A percentile compares a stretch with the other conserved stretches of the same genome.
Conservation (phyloP, 2,797 vertebrate species). For the Sorex maritimensis region DNA sequence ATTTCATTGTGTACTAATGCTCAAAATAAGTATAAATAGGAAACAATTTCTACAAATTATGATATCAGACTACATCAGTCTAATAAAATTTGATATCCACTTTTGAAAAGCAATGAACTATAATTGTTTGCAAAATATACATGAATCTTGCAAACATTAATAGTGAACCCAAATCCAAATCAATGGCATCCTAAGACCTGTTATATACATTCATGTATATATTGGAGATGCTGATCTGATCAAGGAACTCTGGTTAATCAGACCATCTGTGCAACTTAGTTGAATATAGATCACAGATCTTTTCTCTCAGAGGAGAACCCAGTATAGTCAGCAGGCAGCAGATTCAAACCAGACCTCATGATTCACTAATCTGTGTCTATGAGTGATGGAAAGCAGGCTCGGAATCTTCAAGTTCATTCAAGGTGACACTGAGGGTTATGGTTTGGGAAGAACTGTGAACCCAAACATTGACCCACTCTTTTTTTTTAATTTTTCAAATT, state of each 20-base stretch:
- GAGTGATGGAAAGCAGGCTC: neutral
- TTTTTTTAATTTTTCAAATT: too few relatives aligned
- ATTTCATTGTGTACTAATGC: neutral
- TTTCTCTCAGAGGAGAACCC: neutral
- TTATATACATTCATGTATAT: neutral
- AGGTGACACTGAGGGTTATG: neutral
- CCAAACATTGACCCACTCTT: neutral
- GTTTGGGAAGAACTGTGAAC: constrained; percentile 1
- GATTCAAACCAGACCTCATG: neutral
- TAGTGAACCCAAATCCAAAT: neutral
- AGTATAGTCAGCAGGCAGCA: neutral
- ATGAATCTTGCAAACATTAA: neutral
- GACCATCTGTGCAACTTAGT: neutral
- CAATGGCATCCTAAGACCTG: neutral
- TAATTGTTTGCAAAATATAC: neutral
- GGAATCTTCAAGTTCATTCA: neutral
- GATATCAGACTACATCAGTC: neutral
- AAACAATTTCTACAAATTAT: neutral
- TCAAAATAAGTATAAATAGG: constrained; percentile 17
- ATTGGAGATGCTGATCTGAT: neutral
- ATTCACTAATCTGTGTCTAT: neutral
- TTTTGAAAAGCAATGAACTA: constrained; percentile 9
- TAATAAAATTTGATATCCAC: neutral
- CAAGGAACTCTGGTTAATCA: constrained; percentile 2
- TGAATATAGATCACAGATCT: neutral